phyloP scores from a whole-genome alignment of 2,888 invertebrate species.

The Drymonia ruficornis region DNA sequence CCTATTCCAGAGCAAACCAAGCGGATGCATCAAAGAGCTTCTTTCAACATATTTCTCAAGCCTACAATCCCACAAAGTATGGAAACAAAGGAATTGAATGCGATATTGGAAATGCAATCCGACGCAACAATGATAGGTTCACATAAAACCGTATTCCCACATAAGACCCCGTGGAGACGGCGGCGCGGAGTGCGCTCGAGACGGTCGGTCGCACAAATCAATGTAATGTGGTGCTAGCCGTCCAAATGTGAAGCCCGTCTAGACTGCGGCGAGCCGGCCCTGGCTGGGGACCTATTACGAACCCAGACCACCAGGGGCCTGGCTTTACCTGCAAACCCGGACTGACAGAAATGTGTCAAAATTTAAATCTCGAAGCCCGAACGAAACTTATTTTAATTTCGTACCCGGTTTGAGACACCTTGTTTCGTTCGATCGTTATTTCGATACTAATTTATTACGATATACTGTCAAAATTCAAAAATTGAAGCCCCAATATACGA shows the following conservation, averaged over 20 bases:
- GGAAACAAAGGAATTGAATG: conserved; percentile 30
- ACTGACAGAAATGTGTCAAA: too few relatives aligned
- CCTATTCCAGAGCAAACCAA: background rate
- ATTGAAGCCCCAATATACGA: too few relatives aligned
- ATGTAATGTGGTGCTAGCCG: conserved; percentile 59
- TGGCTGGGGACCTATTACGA: too few relatives aligned
- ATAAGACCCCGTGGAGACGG: conserved; percentile 14
- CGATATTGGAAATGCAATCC: conserved; percentile 37
- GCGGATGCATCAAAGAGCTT: background rate
- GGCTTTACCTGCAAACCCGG: too few relatives aligned
- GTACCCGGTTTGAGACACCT: too few relatives aligned
- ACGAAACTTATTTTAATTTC: too few relatives aligned
- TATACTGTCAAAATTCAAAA: too few relatives aligned
- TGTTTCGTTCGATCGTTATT: too few relatives aligned
- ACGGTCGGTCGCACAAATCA: conserved; percentile 61
- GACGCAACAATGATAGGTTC: conserved; percentile 32
- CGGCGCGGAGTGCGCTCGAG: conserved; percentile 29
- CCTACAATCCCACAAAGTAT: conserved; percentile 15
- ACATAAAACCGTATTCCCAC: conserved; percentile 20
- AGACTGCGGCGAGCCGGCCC: conserved; percentile 39
- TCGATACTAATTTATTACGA: too few relatives aligned
- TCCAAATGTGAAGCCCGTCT: conserved; percentile 52
- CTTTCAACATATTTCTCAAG: conserved; percentile 4
- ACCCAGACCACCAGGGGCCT: too few relatives aligned
- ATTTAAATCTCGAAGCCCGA: too few relatives aligned